These are phyloP conservation scores for Grapholita molesta DNA, from an alignment of 1,140 invertebrate genomes.

Conservation along the genomic window DNA sequence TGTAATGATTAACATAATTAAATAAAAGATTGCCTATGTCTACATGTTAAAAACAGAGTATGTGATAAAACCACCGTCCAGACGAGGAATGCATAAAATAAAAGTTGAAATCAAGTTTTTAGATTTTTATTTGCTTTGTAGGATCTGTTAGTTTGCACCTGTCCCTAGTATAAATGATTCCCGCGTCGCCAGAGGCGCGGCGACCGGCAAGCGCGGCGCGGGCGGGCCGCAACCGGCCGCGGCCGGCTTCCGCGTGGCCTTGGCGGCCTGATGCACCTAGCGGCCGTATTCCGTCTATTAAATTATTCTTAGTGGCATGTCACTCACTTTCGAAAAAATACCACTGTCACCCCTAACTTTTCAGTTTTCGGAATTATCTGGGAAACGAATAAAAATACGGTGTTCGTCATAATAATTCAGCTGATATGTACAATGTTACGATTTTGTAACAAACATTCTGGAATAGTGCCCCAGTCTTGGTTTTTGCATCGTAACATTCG, in stretches of 20 bases:
- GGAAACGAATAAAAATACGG: not conserved
- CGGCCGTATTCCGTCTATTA: not conserved
- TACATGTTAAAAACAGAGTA: not conserved
- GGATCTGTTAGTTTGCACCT: constrained; percentile 20
- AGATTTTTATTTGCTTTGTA: constrained; percentile 16
- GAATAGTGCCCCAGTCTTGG: not conserved
- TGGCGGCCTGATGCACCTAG: not conserved
- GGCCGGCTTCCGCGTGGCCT: not conserved
- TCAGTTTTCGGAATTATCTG: not conserved
- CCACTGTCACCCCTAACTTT: not conserved
- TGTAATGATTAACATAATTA: constrained; percentile 7
- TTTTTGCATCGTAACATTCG: not conserved
- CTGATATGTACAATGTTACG: not conserved
- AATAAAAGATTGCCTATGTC: not conserved
- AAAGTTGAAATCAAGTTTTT: constrained; percentile 17
- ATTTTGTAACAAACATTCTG: not conserved
- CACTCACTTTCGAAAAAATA: not conserved
- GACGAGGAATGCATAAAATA: constrained; percentile 22
- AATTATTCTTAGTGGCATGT: not conserved
- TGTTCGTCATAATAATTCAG: not conserved
- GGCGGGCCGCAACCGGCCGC: not conserved
- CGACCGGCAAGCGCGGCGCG: not conserved
- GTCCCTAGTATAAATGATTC: not conserved
- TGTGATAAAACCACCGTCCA: constrained; percentile 41
- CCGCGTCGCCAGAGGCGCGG: not conserved